Evolutionary conservation across 2,888 invertebrate genomes (phyloP), one percentile per base, ranked within the genome.

Genomic region (Stenoptilia bipunctidactyla): DNA sequence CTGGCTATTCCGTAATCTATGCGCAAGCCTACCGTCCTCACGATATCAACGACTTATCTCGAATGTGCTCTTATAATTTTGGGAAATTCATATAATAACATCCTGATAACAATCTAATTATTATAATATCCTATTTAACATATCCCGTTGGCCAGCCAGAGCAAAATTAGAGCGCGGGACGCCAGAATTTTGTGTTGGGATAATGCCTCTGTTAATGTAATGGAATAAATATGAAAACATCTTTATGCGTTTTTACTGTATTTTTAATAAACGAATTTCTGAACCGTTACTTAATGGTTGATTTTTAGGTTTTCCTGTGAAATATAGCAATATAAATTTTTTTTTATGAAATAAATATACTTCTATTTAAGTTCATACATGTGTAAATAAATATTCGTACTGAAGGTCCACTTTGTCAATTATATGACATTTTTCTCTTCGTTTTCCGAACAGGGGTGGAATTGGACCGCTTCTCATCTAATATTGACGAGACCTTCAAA

Each of bases 101-200:
- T 77, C 20, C 76, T 75, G 79, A 80, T 80, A 80, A 79, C 77
- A 73, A 79, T 80, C 77, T 77, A 76, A 82, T 80, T 80, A 79
- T 82, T 76, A 77, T 82, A 82, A 82, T 80, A 75, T 76, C 72
- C 80, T 80, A 65, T 75, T 82, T 80, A 82, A 76, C 75, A 80
- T 82, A 79, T 75, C 70, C 74, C 73, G 73, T 76, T 71, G 65
- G 62, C 52, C 55, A 58, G 62, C 52, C 55, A 58, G 58, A 52
- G 56, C 65, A 47, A 76, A 77, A 77, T 80, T 75, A 67, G 74
- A 68, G 61, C 66, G 67, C 57, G 39, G 43, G 27, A 27, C 34
- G 58, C 55, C 58, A 61, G 53, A 56, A 58, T 59, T 59, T 59
- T 58, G 62, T 65, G 73, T 66, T 57, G 63, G 65, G 69, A 69